Conservation (phyloP, 2,888 invertebrate species). For the Empis stercorea region DNA sequence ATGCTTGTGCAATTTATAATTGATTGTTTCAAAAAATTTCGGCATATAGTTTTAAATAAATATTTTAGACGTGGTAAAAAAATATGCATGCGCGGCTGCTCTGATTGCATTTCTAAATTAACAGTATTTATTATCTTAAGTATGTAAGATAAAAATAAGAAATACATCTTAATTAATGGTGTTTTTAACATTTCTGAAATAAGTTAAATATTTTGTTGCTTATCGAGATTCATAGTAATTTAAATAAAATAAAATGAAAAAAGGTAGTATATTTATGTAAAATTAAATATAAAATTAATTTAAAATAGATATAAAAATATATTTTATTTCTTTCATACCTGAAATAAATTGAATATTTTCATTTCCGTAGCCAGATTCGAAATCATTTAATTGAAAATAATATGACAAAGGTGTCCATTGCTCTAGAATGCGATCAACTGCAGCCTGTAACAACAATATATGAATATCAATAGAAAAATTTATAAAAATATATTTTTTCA, state of each 20-base stretch:
- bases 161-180: neutral
- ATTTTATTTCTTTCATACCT: too few relatives aligned
- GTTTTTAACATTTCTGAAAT: neutral
- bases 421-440: slow-evolving; percentile 5
- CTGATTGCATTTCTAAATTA: slow-evolving; percentile 1
- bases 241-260: neutral
- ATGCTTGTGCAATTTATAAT: neutral
- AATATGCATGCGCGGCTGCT: neutral
- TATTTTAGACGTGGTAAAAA: neutral
- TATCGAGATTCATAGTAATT: neutral
- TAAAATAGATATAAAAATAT: neutral
- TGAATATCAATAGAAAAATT: too few relatives aligned
- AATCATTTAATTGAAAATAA: neutral
- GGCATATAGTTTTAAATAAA: neutral
- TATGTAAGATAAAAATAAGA: slow-evolving; percentile 1
- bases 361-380: neutral
- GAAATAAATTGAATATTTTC: neutral
- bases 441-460: neutral
- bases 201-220: neutral
- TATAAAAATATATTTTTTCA: neutral
- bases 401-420: slow-evolving; percentile 1
- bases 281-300: too few relatives aligned
- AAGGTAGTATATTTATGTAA: too few relatives aligned
- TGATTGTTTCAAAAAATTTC: neutral
- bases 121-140: neutral